Evolutionary conservation across 2,888 invertebrate species (phyloP), one percentile per base, ranked within the genome.

Genomic region (Acanthopleura granulata): DNA sequence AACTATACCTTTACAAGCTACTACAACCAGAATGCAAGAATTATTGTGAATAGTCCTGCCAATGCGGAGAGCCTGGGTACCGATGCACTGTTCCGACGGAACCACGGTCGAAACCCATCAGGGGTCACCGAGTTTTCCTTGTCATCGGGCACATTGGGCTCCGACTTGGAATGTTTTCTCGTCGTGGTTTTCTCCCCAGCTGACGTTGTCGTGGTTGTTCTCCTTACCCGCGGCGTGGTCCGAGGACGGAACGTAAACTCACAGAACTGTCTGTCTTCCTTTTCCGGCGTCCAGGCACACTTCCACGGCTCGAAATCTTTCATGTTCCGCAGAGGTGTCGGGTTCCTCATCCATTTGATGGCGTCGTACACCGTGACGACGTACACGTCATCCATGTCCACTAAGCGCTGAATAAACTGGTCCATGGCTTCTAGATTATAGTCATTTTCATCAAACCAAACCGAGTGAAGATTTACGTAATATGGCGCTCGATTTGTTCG

Each of bases 381-480:
- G 73, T 85, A 88, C 15, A 87, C 87, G 75, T 88, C 88, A 71
- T 87, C 81, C 80, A 86, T 82, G 18, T 82, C 80, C 0, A 81
- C 77, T 40, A 88, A 78, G 18, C 82, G 80, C 30, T 84, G 78
- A 6, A 87, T 83, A 77, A 88, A 88, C 40, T 85, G 78, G 69
- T 86, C 84, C 85, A 88, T 84, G 16, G 86, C 88, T 49, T 85
- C 86, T 14, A 88, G 74, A 51, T 86, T 80, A 71, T 82, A 82
- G 0, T 82, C 80, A 15, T 83, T 84, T 74, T 83, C 84, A 74
- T 83, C 84, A 75, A 87, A 85, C 86, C 86, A 97, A 0, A 94
- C 93, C 0, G 96, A 93, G 89, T 95, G 95, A 79, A 97, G 93
- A 87, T 95, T 95, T 49, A 97, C 91, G 0, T 96, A 96, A 80